Evolutionary conservation across 2,113 vertebrate genomes (phyloP).

Genomic region (Rhinolophus ferrumequinum): DNA sequence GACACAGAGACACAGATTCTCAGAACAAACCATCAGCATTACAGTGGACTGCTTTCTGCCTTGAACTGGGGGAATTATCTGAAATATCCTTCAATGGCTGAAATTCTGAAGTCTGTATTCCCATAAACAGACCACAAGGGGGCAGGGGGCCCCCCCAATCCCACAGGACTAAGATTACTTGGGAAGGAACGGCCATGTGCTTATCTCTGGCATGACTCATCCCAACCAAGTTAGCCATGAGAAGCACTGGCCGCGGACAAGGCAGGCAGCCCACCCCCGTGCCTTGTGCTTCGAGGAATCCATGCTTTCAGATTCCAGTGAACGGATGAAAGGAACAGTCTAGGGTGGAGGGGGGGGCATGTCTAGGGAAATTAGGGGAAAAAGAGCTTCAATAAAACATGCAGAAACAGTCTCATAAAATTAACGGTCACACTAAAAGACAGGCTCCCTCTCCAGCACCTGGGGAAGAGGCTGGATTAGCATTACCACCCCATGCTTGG

Average conservation of each 20-base stretch:
- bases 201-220: neutral
- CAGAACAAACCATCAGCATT: slow-evolving; percentile 3
- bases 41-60: neutral
- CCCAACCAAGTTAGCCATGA: neutral
- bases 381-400: neutral
- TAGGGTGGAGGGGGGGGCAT: neutral
- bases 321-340: neutral
- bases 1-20: slow-evolving; percentile 56
- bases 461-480: neutral
- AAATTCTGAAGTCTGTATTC: neutral
- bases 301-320: neutral
- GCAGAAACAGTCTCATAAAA: neutral
- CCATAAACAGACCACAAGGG: neutral
- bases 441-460: neutral
- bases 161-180: neutral
- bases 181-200: neutral
- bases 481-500: neutral
- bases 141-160: neutral
- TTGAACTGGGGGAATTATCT: slow-evolving; percentile 8
- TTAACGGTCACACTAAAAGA: neutral
- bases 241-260: fast-evolving
- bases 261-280: neutral
- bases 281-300: no score
- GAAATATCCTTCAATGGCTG: slow-evolving; percentile 35
- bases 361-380: neutral